Base-by-base conservation (phyloP, 2,888 invertebrate genomes). In the Chloroclysta siterata region DNA sequence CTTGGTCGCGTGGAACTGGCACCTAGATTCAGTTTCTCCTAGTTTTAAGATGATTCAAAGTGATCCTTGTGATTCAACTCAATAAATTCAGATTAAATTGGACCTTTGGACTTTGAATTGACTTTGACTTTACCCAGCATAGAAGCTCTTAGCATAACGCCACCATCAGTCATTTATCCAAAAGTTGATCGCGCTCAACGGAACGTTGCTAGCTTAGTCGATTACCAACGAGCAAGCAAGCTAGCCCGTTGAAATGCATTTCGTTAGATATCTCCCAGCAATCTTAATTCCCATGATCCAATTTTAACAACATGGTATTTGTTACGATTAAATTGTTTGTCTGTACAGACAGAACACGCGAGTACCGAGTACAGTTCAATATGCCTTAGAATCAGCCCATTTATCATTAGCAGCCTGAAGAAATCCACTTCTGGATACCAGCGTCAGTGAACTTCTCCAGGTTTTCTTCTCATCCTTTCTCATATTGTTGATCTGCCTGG, bases 271-370 rank as follows among this genome's bases (percentile, higher is more conserved):
- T 2, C 10, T 8, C 36, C 36, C 36, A 17, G 17, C 28, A 28
- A 13, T 28, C 13, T 46, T 46, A 50, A 50, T n/a, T 36, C 11
- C 33, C 46, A 46, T 47, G 54, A 47, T 46, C 54, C 28, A 55
- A 55, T 55, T 55, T 14, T 5, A 36, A 17, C 44, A 46, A 33
- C 33, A 17, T 46, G 33, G 54, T 36, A 36, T 46, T 46, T n/a
- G 33, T 47, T 17, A 33, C 46, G 36, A 47, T 33, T 54, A 54
- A 46, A 46, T 36, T n/a, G 15, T 54, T 15, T 14, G 33, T 46
- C 11, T 33, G 54, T 13, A 11, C 11, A 17, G 17, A 46, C 8
- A 15, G 10, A 15, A 17, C 54, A 55, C 54, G 54, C 54, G 36
- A 55, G 13, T 3, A 2, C 36, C 11, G 11, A 33, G 14, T 22